phyloP scores from a whole-genome alignment of 2,113 vertebrate genomes.

The Brachyhypopomus occidentalis region DNA sequence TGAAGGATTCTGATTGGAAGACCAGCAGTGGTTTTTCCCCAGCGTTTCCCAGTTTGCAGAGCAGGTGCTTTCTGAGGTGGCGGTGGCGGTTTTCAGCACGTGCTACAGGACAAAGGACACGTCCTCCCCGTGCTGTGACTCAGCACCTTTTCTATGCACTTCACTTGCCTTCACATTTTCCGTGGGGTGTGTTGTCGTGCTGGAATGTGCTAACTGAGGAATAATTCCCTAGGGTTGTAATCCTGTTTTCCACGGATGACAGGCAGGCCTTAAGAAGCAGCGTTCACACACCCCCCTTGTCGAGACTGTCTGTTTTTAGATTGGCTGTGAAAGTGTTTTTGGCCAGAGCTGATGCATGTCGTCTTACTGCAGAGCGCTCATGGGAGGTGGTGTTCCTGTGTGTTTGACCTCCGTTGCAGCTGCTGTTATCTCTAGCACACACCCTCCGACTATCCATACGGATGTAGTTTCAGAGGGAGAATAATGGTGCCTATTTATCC shows the following conservation, averaged over 20 bases:
- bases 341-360: background rate
- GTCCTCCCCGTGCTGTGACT: no score
- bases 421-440: no score
- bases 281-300: background rate
- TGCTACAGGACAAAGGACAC: no score
- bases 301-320: background rate
- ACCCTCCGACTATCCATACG: no score
- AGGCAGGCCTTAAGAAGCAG: background rate
- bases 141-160: no score
- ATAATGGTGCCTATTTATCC: no score
- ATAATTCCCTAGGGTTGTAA: background rate
- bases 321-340: background rate
- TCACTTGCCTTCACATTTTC: background rate
- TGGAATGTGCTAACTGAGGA: background rate
- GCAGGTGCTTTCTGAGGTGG: no score
- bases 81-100: no score
- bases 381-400: background rate
- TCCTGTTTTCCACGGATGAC: background rate
- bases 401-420: no score
- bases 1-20: background rate
- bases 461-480: no score
- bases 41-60: background rate
- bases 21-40: background rate
- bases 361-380: background rate
- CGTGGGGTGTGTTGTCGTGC: background rate